Conservation (phyloP, 2,888 invertebrate species). For the Hesperia comma region DNA sequence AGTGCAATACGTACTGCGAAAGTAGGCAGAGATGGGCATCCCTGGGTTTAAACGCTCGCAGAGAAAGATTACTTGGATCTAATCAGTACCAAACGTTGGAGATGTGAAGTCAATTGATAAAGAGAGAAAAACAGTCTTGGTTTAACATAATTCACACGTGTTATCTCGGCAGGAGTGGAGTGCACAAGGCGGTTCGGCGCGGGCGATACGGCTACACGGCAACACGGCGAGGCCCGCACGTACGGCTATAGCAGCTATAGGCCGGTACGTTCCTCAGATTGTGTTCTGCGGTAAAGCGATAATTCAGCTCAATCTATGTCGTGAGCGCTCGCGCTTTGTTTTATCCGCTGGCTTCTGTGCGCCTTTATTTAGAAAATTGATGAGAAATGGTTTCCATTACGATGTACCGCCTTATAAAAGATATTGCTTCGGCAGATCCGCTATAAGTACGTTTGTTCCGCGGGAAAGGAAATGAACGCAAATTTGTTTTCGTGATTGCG, state of each 20-base stretch:
- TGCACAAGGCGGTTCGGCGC: conserved; percentile 62
- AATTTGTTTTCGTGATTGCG: conserved; percentile 83
- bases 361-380: conserved; percentile 84
- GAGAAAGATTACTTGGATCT: conserved; percentile 53
- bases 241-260: conserved; percentile 30
- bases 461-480: conserved; percentile 80
- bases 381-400: conserved; percentile 84
- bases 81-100: conserved; percentile 69
- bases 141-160: conserved; percentile 78
- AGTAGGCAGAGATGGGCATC: conserved; percentile 47
- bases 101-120: conserved; percentile 74
- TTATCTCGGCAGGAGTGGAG: conserved; percentile 68
- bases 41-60: conserved; percentile 47
- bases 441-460: conserved; percentile 63
- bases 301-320: conserved; percentile 84
- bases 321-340: conserved; percentile 82
- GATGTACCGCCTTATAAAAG: conserved; percentile 77
- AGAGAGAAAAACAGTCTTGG: conserved; percentile 69
- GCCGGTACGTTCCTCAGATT: conserved; percentile 58
- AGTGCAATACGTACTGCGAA: conserved; percentile 44
- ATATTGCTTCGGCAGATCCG: conserved; percentile 69
- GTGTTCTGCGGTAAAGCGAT: conserved; percentile 84
- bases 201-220: conserved; percentile 45
- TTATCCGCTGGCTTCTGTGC: conserved; percentile 82
- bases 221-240: conserved; percentile 40